Percentiles rank a stretch among this genome's conserved stretches.
phyloP scores from a whole-genome alignment of 2,888 invertebrate species.

The Tipula vernalis region DNA sequence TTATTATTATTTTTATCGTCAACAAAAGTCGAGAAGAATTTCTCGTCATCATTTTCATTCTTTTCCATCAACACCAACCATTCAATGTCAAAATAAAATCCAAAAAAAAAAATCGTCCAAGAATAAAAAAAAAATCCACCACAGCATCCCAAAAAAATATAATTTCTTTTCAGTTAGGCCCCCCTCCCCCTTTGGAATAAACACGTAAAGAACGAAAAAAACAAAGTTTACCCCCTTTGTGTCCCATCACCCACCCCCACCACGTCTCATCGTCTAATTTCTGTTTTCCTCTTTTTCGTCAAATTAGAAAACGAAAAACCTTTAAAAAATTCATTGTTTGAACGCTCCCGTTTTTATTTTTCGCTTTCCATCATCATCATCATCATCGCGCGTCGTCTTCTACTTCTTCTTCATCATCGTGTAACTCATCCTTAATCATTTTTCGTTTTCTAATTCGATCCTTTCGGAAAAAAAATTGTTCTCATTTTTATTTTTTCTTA shows the following conservation, averaged over 20 bases:
- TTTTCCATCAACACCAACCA: neutral
- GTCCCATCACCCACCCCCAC: neutral
- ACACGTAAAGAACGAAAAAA: neutral
- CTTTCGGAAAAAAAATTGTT: neutral
- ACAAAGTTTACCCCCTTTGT: neutral
- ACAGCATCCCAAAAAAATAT: neutral
- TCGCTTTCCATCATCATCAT: neutral
- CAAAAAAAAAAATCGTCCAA: neutral
- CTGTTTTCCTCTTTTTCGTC: neutral
- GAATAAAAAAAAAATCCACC: neutral
- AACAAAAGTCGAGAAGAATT: conserved; percentile 6
- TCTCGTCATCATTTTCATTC: conserved; percentile 6
- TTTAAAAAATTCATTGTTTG: conserved; percentile 10
- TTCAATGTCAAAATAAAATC: neutral
- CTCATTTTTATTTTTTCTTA: neutral
- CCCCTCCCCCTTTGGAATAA: neutral
- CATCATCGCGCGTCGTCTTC: neutral
- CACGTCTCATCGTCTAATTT: neutral
- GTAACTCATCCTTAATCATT: conserved; percentile 5
- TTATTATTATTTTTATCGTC: conserved; percentile 8
- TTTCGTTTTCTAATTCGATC: conserved; percentile 7
- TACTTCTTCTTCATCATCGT: neutral
- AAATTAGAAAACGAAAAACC: conserved; percentile 10
- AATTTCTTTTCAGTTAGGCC: neutral
- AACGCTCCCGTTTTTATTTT: conserved; percentile 8